Base-by-base conservation (phyloP, 2,797 vertebrate species). In the Onychomys torridus region DNA sequence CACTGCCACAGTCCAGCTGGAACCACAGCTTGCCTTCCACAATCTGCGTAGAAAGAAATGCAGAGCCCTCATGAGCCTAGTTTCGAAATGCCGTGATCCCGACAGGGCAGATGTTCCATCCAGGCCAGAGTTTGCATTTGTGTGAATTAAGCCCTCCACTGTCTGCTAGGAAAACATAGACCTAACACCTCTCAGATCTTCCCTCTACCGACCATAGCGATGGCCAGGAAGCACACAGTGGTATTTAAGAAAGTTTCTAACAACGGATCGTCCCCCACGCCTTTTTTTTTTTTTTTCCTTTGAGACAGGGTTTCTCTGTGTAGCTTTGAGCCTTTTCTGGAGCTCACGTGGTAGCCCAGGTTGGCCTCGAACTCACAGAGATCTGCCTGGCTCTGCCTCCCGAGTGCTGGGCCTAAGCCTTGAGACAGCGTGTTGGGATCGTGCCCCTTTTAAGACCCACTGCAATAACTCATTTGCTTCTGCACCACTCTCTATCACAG, bases 1-100 rank as follows among this genome's bases (percentile, higher is more conserved):
- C 98, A 17, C 98, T 98, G 21, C 99, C 99, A 0, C 99, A 99
- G 97, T 99, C 99, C 98, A 99, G 90, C 98, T 99, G 99, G 98
- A 99, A 99, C 99, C 99, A 99, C 96, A 99, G 98, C 97, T 99
- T 99, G 90, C 99, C 99, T 1, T 99, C 99, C n/a, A 99, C 99
- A 83, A 99, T 98, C 99, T 99, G 6, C 25, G 7, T 17, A 1
- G 77, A 96, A 96, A 84, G 2, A 34, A 86, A 92, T 25, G 90
- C 19, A 40, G 0, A 9, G 37, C 29, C 0, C 6, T 49, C 23
- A 34, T 76, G 76, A 27, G 81, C 63, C 4, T 43, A 32, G 0
- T 0, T 19, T 25, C 21, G 4, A 0, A 21, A 61, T 4, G 25
- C 19, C 23, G 8, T 6, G 2, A 6, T 67, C 49, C 75, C 67